Evolutionary conservation across 1,140 invertebrate species (phyloP).

Genomic region (Pachyrhynchus sulphureomaculatus): DNA sequence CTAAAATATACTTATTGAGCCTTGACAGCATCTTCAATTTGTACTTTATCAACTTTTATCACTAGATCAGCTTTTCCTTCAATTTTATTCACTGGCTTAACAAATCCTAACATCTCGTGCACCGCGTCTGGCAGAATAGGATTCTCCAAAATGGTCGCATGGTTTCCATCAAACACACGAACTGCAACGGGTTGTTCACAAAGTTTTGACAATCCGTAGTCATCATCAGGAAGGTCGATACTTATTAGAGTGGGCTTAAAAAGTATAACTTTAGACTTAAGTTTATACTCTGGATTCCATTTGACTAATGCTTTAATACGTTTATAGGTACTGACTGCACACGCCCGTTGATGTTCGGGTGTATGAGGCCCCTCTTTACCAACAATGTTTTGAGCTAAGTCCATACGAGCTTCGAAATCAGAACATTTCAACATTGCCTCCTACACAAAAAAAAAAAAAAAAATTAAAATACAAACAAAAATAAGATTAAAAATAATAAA

Average conservation of each 20-base stretch:
- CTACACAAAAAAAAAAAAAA: not conserved
- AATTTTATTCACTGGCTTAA: no score
- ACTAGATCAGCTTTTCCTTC: no score
- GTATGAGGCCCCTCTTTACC: conserved; percentile 52
- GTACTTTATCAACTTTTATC: no score
- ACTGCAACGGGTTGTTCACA: conserved; percentile 56
- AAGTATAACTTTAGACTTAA: conserved; percentile 62
- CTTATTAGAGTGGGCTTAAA: conserved; percentile 61
- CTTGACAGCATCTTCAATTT: no score
- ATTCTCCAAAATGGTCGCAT: conserved; percentile 68
- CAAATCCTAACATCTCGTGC: conserved; percentile 12
- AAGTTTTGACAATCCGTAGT: conserved; percentile 64
- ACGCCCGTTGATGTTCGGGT: conserved; percentile 52
- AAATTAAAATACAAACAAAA: no score
- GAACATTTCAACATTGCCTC: conserved; percentile 21
- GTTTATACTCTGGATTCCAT: conserved; percentile 55
- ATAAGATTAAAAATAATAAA: no score
- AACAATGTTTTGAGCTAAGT: conserved; percentile 45
- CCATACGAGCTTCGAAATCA: conserved; percentile 23
- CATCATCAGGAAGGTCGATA: conserved; percentile 56
- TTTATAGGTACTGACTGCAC: conserved; percentile 57
- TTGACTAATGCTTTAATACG: conserved; percentile 58
- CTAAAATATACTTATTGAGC: no score
- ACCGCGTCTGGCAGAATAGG: conserved; percentile 62
- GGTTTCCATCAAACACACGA: conserved; percentile 68